phyloP scores from a whole-genome alignment of 2,113 vertebrate genomes.

The Mirounga angustirostris region DNA sequence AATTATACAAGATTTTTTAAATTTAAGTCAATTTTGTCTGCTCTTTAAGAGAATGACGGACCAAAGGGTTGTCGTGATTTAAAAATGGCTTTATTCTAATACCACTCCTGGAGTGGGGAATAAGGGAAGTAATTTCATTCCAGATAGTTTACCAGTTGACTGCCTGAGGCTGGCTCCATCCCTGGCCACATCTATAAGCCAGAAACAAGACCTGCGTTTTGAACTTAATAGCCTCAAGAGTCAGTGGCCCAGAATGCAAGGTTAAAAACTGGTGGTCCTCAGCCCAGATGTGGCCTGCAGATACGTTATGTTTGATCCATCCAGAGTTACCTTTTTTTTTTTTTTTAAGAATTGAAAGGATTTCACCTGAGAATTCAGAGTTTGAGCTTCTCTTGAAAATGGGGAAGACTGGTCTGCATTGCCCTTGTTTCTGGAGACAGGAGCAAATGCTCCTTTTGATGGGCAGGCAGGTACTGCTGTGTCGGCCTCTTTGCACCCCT shows the following conservation, averaged over 20 bases:
- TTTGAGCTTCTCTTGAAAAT: constrained; percentile 1
- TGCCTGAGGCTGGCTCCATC: background rate
- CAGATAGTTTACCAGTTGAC: background rate
- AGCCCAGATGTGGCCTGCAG: background rate
- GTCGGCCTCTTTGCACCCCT: background rate
- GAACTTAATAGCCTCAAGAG: background rate
- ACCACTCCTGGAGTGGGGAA: background rate
- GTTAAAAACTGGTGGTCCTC: background rate
- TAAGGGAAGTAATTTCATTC: constrained; percentile 27
- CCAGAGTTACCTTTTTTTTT: background rate
- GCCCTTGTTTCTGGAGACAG: background rate
- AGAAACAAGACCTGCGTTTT: background rate
- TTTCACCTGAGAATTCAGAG: constrained; percentile 30
- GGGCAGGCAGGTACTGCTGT: background rate
- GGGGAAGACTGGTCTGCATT: background rate
- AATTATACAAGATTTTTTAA: background rate
- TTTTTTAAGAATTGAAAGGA: constrained; percentile 1
- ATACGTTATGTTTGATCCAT: background rate
- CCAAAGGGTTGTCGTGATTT: background rate
- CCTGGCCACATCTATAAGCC: background rate
- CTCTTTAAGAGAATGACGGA: background rate
- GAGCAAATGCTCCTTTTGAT: background rate
- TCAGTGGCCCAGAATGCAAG: background rate
- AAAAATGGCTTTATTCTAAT: background rate
- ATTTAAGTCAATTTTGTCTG: background rate